Evolutionary conservation across 35 echinoderm and acorn worm species (phyloP).

Genomic region (Apostichopus japonicus): DNA sequence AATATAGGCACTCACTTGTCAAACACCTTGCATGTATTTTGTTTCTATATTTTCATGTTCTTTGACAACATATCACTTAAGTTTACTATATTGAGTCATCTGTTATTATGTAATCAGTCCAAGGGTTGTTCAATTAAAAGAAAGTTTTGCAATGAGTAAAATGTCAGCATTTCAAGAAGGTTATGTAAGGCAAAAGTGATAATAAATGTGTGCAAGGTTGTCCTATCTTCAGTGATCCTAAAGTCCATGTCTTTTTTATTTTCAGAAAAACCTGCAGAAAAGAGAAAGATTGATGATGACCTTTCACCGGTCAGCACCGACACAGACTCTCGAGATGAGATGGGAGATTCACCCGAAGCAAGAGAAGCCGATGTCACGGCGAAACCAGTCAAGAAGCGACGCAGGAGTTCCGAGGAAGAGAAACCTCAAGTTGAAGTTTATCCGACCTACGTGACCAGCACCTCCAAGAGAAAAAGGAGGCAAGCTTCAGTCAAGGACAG

Average conservation of each 20-base stretch:
- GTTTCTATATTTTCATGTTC: too few species aligned
- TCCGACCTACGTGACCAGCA: background rate
- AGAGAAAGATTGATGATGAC: conserved; percentile 40
- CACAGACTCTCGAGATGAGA: conserved; percentile 30
- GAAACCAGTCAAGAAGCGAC: conserved; percentile 4
- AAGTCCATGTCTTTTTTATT: background rate
- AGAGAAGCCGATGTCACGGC: background rate
- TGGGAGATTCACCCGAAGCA: conserved; percentile 33
- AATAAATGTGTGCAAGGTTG: too few species aligned
- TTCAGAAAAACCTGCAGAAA: conserved; percentile 17
- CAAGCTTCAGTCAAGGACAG: conserved; percentile 55
- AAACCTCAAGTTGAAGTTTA: conserved; percentile 19
- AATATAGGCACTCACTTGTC: too few species aligned
- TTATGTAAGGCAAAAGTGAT: too few species aligned
- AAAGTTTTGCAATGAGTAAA: too few species aligned
- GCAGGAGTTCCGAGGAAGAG: conserved; percentile 20
- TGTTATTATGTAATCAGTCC: too few species aligned
- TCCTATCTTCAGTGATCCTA: too few species aligned
- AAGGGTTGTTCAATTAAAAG: too few species aligned
- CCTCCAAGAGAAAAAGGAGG: conserved; percentile 36
- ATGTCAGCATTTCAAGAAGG: too few species aligned
- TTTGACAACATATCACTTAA: too few species aligned
- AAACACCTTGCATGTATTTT: too few species aligned
- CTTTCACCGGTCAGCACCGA: conserved; percentile 50
- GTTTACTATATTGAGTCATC: too few species aligned